phyloP scores from a whole-genome alignment of 1,140 invertebrate genomes.

The Andrena cerasifolii region DNA sequence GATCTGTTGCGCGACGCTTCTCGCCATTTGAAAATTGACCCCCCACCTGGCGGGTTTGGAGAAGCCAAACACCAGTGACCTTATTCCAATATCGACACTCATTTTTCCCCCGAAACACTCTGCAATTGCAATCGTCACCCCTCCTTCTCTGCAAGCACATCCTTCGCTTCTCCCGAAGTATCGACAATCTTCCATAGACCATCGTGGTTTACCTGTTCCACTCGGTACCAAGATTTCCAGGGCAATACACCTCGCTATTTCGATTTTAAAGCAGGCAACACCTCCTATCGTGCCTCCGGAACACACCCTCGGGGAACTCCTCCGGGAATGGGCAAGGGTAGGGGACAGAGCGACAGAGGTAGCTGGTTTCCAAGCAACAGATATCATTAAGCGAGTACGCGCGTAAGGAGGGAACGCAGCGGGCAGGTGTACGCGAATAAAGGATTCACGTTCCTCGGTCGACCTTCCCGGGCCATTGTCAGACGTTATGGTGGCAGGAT shows the following conservation, averaged over 20 bases:
- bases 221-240: too few relatives aligned
- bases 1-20: neutral
- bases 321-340: too few relatives aligned
- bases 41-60: too few relatives aligned
- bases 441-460: constrained; percentile 40
- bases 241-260: too few relatives aligned
- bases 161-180: too few relatives aligned
- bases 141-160: neutral
- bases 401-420: neutral
- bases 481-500: constrained; percentile 59
- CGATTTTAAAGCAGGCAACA: too few relatives aligned
- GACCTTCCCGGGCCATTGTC: constrained; percentile 27
- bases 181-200: too few relatives aligned
- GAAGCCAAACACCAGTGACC: neutral
- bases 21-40: constrained; percentile 38
- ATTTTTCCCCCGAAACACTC: neutral
- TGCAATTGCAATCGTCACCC: too few relatives aligned
- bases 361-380: constrained; percentile 33
- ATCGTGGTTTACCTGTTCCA: too few relatives aligned
- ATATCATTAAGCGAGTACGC: constrained; percentile 24
- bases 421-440: constrained; percentile 26
- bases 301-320: too few relatives aligned
- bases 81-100: neutral
- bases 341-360: neutral
- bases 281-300: too few relatives aligned